Percentiles rank a stretch among this genome's conserved stretches.
Evolutionary conservation across 2,888 invertebrate genomes (phyloP).

Genomic region (Drosophila merina): DNA sequence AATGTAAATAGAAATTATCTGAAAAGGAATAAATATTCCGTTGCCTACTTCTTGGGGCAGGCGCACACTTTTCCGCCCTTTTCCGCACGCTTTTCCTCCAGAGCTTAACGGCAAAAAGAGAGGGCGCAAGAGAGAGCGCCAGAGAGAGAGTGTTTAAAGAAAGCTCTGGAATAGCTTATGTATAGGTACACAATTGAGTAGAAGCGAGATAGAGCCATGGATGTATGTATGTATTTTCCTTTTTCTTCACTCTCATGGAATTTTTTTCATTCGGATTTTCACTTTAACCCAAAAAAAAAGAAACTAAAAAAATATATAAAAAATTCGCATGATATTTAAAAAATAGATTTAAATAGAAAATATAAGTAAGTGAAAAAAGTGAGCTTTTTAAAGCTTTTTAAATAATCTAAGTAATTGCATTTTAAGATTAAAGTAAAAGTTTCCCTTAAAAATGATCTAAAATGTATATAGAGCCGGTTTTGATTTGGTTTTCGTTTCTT

Average conservation of each 20-base stretch:
- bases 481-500: slow-evolving; percentile 3
- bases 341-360: background rate
- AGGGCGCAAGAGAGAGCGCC: slow-evolving; percentile 4
- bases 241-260: background rate
- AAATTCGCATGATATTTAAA: background rate
- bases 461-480: slow-evolving; percentile 1
- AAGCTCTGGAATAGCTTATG: slow-evolving; percentile 60
- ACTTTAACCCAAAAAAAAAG: background rate
- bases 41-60: slow-evolving; percentile 7
- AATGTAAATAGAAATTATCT: slow-evolving; percentile 2
- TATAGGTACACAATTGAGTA: slow-evolving; percentile 64
- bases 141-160: slow-evolving; percentile 16
- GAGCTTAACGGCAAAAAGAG: slow-evolving; percentile 1
- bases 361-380: background rate
- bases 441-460: background rate
- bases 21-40: background rate
- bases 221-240: background rate
- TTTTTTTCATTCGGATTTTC: background rate
- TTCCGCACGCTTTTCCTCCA: background rate
- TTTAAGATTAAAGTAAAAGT: background rate
- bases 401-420: background rate
- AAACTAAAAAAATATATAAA: background rate
- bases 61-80: slow-evolving; percentile 9
- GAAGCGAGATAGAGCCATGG: slow-evolving; percentile 49
- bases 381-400: background rate